These are phyloP conservation scores for Lamellibrachia satsuma DNA, from an alignment of 2,888 invertebrate species.

Conservation along the genomic window DNA sequence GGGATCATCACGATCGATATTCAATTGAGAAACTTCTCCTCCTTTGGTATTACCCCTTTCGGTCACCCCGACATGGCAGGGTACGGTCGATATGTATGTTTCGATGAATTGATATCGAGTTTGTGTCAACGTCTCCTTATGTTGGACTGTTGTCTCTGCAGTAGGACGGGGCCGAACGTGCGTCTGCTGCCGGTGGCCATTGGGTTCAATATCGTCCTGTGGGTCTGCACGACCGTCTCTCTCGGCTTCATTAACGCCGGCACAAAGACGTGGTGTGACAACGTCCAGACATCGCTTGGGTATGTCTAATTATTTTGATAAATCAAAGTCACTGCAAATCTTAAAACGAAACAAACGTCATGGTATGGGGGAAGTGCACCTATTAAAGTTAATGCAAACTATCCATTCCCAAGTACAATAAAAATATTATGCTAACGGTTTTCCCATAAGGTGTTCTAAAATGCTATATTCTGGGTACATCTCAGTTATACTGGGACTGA, in stretches of 20 bases:
- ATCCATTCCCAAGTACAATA: too few species aligned
- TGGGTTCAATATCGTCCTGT: not conserved
- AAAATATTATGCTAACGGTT: too few species aligned
- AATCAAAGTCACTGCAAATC: not conserved
- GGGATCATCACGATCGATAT: not conserved
- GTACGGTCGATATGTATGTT: not conserved
- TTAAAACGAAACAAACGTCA: not conserved
- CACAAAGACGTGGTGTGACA: not conserved
- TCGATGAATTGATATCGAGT: too few species aligned
- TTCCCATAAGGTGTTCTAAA: too few species aligned
- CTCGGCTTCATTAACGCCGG: slow-evolving; percentile 10
- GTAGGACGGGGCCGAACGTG: not conserved
- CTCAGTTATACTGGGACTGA: too few species aligned
- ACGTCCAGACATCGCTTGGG: not conserved
- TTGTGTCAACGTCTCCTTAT: not conserved
- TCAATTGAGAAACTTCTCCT: not conserved
- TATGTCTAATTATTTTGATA: not conserved
- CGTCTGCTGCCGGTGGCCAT: not conserved
- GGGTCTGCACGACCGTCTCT: not conserved
- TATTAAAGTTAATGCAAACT: too few species aligned
- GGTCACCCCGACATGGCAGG: too few species aligned
- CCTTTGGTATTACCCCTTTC: too few species aligned
- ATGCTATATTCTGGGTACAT: too few species aligned
- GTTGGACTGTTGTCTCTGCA: not conserved
- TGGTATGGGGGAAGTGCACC: too few species aligned